Conservation (phyloP, 2,888 invertebrate species). For the Melieria omissa region DNA sequence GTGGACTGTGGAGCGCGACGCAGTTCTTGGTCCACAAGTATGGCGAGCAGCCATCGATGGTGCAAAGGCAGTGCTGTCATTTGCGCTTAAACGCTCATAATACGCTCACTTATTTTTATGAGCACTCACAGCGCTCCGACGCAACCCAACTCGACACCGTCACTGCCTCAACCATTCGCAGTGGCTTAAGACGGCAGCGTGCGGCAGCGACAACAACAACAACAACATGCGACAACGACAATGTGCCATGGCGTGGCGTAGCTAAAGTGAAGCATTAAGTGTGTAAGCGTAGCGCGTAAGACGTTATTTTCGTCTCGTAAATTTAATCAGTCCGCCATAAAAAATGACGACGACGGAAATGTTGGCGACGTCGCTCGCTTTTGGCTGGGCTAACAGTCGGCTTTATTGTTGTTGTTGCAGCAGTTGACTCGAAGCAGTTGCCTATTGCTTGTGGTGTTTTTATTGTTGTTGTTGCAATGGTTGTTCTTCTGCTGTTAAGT, state of each 20-base stretch:
- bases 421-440: background rate
- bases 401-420: background rate
- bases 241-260: background rate
- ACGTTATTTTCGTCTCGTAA: background rate
- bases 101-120: background rate
- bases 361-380: background rate
- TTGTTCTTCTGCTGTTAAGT: background rate
- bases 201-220: too few species aligned
- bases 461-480: background rate
- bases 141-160: background rate
- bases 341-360: background rate
- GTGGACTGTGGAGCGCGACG: too few species aligned
- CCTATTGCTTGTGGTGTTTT: background rate
- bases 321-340: slow-evolving; percentile 2
- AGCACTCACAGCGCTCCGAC: background rate
- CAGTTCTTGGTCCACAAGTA: too few species aligned
- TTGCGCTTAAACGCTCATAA: background rate
- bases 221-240: too few species aligned
- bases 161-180: too few species aligned
- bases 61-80: background rate
- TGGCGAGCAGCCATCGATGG: background rate
- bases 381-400: background rate
- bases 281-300: background rate
- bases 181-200: too few species aligned
- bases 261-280: background rate